Conservation (phyloP, 53 echinoderm and acorn worm genomes). For the Henricia sp. region DNA sequence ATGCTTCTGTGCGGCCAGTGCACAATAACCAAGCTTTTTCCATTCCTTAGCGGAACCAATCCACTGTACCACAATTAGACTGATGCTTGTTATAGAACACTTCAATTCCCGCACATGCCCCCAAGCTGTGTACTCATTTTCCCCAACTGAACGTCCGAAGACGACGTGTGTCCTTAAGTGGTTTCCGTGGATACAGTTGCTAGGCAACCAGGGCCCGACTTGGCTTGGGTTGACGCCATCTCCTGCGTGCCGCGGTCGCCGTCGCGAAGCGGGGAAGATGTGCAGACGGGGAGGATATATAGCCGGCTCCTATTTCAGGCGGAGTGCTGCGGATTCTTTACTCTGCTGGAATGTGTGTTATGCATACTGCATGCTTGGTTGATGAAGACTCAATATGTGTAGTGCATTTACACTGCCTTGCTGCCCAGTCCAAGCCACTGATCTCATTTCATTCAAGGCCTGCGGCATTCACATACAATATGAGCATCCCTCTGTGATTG, state of each 20-base stretch:
- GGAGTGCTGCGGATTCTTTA: slow-evolving; percentile 12
- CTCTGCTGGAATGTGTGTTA: slow-evolving; percentile 34
- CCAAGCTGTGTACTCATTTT: background rate
- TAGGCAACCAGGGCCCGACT: slow-evolving; percentile 17
- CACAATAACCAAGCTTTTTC: background rate
- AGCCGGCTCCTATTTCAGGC: slow-evolving; percentile 42
- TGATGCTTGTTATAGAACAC: slow-evolving; percentile 42
- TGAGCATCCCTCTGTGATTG: too few relatives aligned
- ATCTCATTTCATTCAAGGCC: too few relatives aligned
- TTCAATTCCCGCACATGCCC: slow-evolving; percentile 42
- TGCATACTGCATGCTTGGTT: slow-evolving; percentile 18
- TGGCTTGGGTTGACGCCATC: slow-evolving; percentile 62
- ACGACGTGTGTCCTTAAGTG: background rate
- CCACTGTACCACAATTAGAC: slow-evolving; percentile 48
- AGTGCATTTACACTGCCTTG: background rate
- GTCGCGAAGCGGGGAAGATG: slow-evolving; percentile 19
- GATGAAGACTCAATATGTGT: slow-evolving; percentile 14
- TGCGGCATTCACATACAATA: too few relatives aligned
- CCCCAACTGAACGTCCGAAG: background rate
- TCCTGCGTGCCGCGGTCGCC: slow-evolving; percentile 14
- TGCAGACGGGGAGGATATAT: slow-evolving; percentile 23
- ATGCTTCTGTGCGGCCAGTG: background rate
- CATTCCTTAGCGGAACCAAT: slow-evolving; percentile 38
- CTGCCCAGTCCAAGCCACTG: slow-evolving; percentile 6
- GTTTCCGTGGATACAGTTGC: slow-evolving; percentile 36